phyloP scores from a whole-genome alignment of 23 tunicate genomes.

The Styela plicata region DNA sequence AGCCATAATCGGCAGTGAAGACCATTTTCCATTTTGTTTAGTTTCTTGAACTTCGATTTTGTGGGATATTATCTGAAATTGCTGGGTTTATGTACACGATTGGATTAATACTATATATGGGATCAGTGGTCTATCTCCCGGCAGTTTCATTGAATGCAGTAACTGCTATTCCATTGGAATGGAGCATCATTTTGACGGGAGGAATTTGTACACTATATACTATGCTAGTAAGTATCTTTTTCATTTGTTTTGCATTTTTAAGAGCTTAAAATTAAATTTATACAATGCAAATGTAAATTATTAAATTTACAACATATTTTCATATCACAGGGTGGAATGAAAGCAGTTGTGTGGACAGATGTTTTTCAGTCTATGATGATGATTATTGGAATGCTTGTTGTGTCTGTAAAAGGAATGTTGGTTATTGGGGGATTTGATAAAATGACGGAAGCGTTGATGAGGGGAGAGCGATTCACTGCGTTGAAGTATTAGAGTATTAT shows the following conservation, averaged over 20 bases:
- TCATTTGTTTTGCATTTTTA: not conserved
- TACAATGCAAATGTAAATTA: no score
- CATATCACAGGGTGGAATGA: not conserved
- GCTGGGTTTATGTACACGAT: not conserved
- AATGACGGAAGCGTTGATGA: not conserved
- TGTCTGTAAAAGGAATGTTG: not conserved
- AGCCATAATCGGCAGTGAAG: no score
- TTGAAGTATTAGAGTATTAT: no score
- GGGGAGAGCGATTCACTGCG: not conserved
- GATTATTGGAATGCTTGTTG: not conserved
- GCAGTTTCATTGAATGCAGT: slow-evolving; percentile 15
- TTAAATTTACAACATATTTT: not conserved
- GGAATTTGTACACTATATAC: slow-evolving; percentile 18
- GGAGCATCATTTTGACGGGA: slow-evolving; percentile 15
- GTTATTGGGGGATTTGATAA: not conserved
- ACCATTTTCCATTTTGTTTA: no score
- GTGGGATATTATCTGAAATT: not conserved
- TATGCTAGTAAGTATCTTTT: not conserved
- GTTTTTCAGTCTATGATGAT: not conserved
- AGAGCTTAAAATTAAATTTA: no score
- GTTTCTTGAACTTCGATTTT: not conserved
- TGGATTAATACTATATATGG: slow-evolving; percentile 1
- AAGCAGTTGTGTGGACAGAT: not conserved
- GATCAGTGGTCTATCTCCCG: slow-evolving; percentile 4
- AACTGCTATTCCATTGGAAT: slow-evolving; percentile 11